Base-by-base conservation (phyloP, 2,888 invertebrate genomes). In the Drosophila histrio region DNA sequence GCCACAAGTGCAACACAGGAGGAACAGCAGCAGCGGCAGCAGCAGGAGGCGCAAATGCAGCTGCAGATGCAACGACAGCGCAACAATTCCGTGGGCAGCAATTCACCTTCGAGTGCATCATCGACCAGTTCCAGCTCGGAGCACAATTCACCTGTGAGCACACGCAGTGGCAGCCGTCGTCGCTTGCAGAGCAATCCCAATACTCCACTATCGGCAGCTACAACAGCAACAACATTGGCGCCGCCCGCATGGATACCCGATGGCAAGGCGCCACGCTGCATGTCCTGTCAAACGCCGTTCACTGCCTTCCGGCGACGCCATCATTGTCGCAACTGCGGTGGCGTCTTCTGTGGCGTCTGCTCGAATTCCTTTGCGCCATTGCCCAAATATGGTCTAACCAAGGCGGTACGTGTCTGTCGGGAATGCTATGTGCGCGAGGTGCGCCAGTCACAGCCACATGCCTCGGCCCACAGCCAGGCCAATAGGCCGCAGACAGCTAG, bases 171-270 rank as follows among this genome's bases (percentile, higher is more conserved):
- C 28, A 80, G 65, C 5, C 83, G 72, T 1, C 71, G 70, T 7
- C 83, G 76, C 15, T 34, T 67, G 43, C 71, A 81, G 15, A 79
- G 70, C 63, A 66, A 66, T 52, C 15, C 44, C 6, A 39, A n/a
- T 15, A 41, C 46, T 13, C 8, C 78, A 56, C 61, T 77, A 43
- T 66, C 78, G 67, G 71, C 74, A 59, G 50, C 72, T 56, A 54
- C 72, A 56, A 60, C 61, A 44, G 50, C 75, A 57, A 67, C 67
- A 24, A 85, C 89, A 36, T 74, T 91, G 44, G 89, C 91, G 13
- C 95, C 97, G 0, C 98, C 98, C 0, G 94, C 95, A 54, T 99
- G 99, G 99, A 95, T 99, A 66, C 99, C 99, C 0, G 98, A 99
- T 92, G 96, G 97, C 61, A 95, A 96, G 72, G 97, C 97, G 34